A percentile compares a stretch with the other conserved stretches of the same genome.
Conservation (phyloP, 1,140 invertebrate genomes). For the Drosophila paulistorum region DNA sequence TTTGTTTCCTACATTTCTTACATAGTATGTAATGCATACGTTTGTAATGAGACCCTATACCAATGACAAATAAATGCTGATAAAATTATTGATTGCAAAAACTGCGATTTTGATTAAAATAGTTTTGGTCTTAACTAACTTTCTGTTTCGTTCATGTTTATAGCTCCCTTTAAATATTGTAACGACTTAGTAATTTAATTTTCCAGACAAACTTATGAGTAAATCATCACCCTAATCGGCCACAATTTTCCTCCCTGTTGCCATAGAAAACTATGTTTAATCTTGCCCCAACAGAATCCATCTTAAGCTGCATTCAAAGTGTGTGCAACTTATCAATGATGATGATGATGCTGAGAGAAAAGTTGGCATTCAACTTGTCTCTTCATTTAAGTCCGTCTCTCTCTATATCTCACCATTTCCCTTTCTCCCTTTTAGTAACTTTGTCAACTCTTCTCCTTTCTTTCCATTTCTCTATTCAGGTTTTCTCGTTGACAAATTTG, state of each 20-base stretch:
- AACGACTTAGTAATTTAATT: neutral
- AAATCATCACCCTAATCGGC: neutral
- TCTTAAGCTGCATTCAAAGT: conserved; percentile 20
- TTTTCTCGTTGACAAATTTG: conserved; percentile 91
- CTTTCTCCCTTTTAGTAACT: conserved; percentile 1
- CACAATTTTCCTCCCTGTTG: neutral
- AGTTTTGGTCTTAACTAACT: too few species aligned
- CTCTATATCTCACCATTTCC: neutral
- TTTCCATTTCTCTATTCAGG: conserved; percentile 83
- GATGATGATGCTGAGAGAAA: conserved; percentile 14
- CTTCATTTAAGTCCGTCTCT: neutral
- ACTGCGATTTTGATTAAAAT: too few species aligned
- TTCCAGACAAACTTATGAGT: neutral
- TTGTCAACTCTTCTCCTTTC: neutral
- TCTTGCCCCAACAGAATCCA: conserved; percentile 14
- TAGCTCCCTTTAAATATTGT: neutral
- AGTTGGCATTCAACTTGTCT: conserved; percentile 13
- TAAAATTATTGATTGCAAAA: too few species aligned
- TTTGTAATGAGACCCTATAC: too few species aligned
- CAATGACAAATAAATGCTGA: too few species aligned
- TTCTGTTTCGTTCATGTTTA: too few species aligned
- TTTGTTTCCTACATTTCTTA: too few species aligned
- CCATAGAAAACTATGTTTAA: conserved; percentile 10
- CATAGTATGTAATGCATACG: too few species aligned
- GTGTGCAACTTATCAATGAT: conserved; percentile 28